Conservation (phyloP, 2,797 vertebrate genomes). For the Anas bahamensis region DNA sequence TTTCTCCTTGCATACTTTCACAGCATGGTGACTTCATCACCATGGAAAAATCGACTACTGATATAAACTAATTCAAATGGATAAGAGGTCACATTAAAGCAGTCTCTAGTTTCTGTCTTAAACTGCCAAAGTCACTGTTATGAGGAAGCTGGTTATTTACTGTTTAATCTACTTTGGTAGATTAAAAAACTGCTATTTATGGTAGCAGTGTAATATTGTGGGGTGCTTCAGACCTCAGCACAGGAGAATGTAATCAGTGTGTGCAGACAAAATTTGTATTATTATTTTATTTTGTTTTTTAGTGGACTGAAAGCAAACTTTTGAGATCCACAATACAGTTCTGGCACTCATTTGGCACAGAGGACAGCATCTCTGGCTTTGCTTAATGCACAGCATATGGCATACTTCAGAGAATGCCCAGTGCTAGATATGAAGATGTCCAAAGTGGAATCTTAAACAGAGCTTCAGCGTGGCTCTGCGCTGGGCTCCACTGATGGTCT, state of each 20-base stretch:
- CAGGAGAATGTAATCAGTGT: neutral
- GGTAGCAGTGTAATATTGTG: neutral
- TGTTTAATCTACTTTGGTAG: neutral
- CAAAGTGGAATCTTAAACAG: neutral
- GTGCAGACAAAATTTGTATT: neutral
- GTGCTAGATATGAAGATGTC: neutral
- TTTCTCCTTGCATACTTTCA: neutral
- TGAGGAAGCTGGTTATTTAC: neutral
- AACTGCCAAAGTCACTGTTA: neutral
- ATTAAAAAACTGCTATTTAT: neutral
- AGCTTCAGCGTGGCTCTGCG: neutral
- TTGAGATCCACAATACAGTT: neutral
- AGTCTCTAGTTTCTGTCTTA: neutral
- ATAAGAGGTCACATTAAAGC: neutral
- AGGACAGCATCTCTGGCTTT: neutral
- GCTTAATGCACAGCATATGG: constrained; percentile 24
- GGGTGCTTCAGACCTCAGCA: neutral
- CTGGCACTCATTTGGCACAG: neutral
- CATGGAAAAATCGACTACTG: neutral
- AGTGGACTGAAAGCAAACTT: neutral
- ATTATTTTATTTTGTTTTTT: neutral
- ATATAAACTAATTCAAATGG: neutral
- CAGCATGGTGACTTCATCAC: constrained; percentile 12
- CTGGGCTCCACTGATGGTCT: neutral
- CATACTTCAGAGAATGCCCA: neutral